Conservation (phyloP, 2,888 invertebrate genomes). For the Ochropacha duplaris region DNA sequence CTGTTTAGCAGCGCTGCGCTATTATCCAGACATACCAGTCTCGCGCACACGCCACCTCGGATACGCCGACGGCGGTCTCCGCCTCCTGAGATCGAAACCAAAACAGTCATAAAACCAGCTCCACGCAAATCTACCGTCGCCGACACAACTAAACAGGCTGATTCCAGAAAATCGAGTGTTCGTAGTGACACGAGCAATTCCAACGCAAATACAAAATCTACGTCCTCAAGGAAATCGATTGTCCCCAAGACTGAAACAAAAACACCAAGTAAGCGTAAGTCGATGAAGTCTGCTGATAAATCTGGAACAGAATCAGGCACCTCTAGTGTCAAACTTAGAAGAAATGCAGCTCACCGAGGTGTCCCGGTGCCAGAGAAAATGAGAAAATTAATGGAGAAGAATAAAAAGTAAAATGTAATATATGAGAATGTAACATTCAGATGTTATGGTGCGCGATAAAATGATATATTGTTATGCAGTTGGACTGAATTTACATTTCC, state of each 20-base stretch:
- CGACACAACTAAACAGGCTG: slow-evolving; percentile 23
- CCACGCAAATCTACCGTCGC: slow-evolving; percentile 19
- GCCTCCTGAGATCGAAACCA: slow-evolving; percentile 38
- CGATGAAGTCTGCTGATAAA: slow-evolving; percentile 9
- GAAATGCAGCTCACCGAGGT: slow-evolving; percentile 53
- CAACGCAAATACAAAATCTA: slow-evolving; percentile 3
- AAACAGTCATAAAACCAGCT: slow-evolving; percentile 14
- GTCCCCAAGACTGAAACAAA: slow-evolving; percentile 26
- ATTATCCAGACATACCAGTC: slow-evolving; percentile 66
- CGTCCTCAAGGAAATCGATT: slow-evolving; percentile 25
- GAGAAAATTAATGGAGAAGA: slow-evolving; percentile 56
- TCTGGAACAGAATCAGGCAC: slow-evolving; percentile 22
- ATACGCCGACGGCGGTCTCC: slow-evolving; percentile 67
- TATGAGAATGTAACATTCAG: slow-evolving; percentile 3
- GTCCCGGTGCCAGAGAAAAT: slow-evolving; percentile 71
- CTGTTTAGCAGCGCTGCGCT: slow-evolving; percentile 72
- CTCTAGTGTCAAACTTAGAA: slow-evolving; percentile 34
- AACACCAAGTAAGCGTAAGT: slow-evolving; percentile 15
- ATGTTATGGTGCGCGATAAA: slow-evolving; percentile 4
- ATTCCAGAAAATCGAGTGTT: slow-evolving; percentile 30
- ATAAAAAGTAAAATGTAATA: slow-evolving; percentile 34
- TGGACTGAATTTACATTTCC: slow-evolving; percentile 31
- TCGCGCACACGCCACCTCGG: slow-evolving; percentile 79
- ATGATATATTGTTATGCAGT: slow-evolving; percentile 9
- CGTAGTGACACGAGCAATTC: slow-evolving; percentile 25